Base-by-base conservation (phyloP, 1,140 invertebrate genomes). In the Anoplophora glabripennis region DNA sequence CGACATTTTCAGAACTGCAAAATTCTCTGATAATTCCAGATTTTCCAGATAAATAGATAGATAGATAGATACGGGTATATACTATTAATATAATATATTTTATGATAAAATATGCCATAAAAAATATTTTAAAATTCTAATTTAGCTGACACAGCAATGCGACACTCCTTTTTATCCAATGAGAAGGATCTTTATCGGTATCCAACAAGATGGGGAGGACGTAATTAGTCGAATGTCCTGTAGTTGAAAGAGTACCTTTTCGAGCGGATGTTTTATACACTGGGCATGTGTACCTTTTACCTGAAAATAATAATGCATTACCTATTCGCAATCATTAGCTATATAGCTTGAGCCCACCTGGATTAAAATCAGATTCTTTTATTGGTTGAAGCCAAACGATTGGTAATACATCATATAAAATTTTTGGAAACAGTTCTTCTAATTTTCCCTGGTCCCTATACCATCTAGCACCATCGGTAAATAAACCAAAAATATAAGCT, bases 161-260 rank as follows among this genome's bases (percentile, higher is more conserved):
- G 2, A 92, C 86, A 63, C 93, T 93, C 49, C 93, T 77, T 77
- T 91, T 90, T 2, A 94, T 88, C 93, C 93, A 96, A 75, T 95
- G 92, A 21, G 83, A 78, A 2, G 86, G 72, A 7, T 84, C 81
- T 60, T 83, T 72, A 56, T 85, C 73, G 0, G 90, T 90, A 12
- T 89, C 84, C 15, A 95, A 74, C 47, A 88, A 80, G 62, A 95
- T 82, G 1, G 87, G 86, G 41, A 94, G 75, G 0, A 96, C 89
- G 77, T 90, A 96, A 79, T 96, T 95, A 0, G 93, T 94, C 0
- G 92, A 94, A 76, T 95, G 93, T 0, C 93, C 93, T 0, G 92
- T 94, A 0, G 92, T 95, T 42, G 91, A 92, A 9, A 89, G 76
- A 55, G 86, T 84, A 8, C 93, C 92, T 67, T 86, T 84, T 58